Evolutionary conservation across 1,140 invertebrate species (phyloP), one percentile per base, ranked within the genome.

Genomic region (Harpegnathos saltator): DNA sequence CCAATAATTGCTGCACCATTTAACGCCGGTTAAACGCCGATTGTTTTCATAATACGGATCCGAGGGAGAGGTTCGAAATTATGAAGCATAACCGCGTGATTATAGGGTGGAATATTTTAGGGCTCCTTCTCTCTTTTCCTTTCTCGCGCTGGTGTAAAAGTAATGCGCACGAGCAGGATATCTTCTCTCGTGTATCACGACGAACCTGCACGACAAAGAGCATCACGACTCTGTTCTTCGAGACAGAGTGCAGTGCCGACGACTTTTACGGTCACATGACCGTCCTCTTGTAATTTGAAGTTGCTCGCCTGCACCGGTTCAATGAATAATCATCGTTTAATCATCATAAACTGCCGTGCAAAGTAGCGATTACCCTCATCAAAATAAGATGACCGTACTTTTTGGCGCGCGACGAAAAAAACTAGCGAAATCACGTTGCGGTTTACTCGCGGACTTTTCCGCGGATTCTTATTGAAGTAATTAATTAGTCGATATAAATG

Each of bases 311-410:
- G 17, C 48, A 58, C 38, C 65, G 50, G 22, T 71, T 83, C 84
- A 61, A 82, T 56, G 84, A 87, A 87, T 85, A 87, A 77, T 87
- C 78, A 85, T 87, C 73, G 78, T 71, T 77, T 84, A 66, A 86
- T 87, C 78, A 83, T 83, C 84, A 73, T 86, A 83, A 87, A 87
- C 48, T 11, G 74, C 19, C 63, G 62, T 69, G 82, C 58, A 29
- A 78, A 75, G n/a, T 52, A 52, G 68, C 61, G 19, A 74, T 68
- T 61, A 48, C 33, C 33, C n/a, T 66, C 26, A 77, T 77, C 54
- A 66, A 77, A 77, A 33, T 15, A 24, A 62, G 19, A 50, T 54
- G 44, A 24, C 1, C 19, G 29, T 17, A 15, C 29, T 66, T 66
- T 66, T 24, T 66, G 22, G 38, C 50, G 26, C 15, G 14, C 1